Conservation (phyloP, 1,140 invertebrate species). For the Eueides isabella region DNA sequence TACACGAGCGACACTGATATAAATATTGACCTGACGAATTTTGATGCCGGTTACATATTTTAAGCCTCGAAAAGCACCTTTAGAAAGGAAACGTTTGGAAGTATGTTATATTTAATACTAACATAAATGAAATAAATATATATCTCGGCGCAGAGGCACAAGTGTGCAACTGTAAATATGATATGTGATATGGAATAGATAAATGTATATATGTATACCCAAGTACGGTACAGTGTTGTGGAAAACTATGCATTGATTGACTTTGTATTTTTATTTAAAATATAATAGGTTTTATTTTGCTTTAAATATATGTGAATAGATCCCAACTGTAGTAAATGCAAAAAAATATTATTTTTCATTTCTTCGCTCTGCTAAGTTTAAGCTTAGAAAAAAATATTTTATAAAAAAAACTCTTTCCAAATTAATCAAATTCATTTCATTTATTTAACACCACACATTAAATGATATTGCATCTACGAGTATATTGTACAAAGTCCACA, state of each 20-base stretch:
- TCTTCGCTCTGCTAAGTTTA: too few species aligned
- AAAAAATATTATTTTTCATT: too few species aligned
- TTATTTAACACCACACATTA: too few species aligned
- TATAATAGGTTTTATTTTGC: neutral
- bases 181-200: too few species aligned
- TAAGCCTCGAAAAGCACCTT: neutral
- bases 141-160: too few species aligned
- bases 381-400: too few species aligned
- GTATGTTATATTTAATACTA: neutral
- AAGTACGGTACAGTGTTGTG: neutral
- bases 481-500: too few species aligned
- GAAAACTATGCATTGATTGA: neutral
- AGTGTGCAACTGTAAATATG: too few species aligned
- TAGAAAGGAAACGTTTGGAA: neutral
- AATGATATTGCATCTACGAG: too few species aligned
- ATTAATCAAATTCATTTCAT: neutral
- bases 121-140: neutral
- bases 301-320: too few species aligned
- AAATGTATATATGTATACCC: slow-evolving; percentile 3
- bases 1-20: neutral
- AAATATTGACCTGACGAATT: neutral
- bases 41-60: neutral
- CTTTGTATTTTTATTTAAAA: neutral
- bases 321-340: too few species aligned
- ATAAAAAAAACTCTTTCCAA: too few species aligned